Evolutionary conservation across 2,113 vertebrate genomes (phyloP).

Genomic region (Crotophaga sulcirostris): DNA sequence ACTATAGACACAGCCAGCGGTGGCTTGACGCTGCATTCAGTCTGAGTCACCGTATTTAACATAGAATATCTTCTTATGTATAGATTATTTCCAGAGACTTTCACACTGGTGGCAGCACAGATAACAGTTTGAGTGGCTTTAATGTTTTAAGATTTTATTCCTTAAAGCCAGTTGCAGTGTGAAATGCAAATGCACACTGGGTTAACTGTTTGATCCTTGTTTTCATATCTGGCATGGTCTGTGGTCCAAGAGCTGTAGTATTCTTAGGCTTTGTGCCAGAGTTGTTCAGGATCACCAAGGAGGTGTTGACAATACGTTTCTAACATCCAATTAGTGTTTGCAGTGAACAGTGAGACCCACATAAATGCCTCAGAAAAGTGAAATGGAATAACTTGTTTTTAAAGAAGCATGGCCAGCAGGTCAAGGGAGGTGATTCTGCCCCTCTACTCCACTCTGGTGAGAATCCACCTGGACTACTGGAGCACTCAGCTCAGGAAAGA

Average conservation of each 20-base stretch:
- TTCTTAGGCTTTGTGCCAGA: background rate
- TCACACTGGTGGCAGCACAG: background rate
- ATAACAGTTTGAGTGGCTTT: background rate
- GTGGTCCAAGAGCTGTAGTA: background rate
- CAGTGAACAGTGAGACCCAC: background rate
- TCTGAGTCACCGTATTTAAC: background rate
- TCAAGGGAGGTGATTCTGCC: background rate
- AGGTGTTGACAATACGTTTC: background rate
- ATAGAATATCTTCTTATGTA: background rate
- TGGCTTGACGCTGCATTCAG: accelerated
- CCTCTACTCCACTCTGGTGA: background rate
- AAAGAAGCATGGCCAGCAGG: background rate
- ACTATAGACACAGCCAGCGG: background rate
- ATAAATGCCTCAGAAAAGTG: background rate
- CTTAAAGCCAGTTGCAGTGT: background rate
- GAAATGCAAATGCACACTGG: background rate
- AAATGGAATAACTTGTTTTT: background rate
- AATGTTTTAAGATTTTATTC: background rate
- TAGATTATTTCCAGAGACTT: background rate
- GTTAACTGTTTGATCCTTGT: background rate
- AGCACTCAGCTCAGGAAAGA: background rate
- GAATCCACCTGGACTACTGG: background rate
- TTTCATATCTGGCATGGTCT: background rate
- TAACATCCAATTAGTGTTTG: background rate
- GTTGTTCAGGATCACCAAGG: background rate